phyloP scores from a whole-genome alignment of 2,113 vertebrate genomes.

The Centropus unirufus region DNA sequence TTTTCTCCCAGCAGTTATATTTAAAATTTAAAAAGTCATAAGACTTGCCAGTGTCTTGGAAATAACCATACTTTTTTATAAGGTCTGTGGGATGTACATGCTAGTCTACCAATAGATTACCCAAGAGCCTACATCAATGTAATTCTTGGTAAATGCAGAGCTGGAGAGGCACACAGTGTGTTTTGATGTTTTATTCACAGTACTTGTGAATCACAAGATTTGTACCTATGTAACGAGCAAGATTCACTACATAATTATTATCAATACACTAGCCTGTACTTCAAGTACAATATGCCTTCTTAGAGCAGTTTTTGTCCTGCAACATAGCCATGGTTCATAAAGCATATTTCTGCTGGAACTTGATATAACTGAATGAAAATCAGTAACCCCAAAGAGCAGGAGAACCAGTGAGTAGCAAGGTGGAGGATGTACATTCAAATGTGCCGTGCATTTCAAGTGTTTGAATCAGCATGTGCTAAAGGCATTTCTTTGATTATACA shows the following conservation, averaged over 20 bases:
- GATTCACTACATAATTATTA: not conserved
- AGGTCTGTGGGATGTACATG: rapidly evolving
- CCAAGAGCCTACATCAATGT: not conserved
- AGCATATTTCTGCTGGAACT: not conserved
- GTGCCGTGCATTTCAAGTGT: not conserved
- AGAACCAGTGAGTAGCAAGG: not conserved
- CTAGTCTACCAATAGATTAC: not conserved
- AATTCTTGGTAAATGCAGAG: not conserved
- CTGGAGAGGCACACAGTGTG: not conserved
- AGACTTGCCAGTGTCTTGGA: not conserved
- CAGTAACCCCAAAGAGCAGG: not conserved
- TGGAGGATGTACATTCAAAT: not conserved
- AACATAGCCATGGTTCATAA: not conserved
- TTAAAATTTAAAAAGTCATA: not conserved
- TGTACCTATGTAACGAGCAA: not conserved
- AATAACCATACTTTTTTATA: not conserved
- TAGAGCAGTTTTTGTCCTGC: not conserved
- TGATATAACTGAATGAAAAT: not conserved
- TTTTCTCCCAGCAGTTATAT: not conserved
- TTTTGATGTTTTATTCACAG: not conserved
- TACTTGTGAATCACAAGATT: not conserved
- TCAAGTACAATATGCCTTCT: rapidly evolving
- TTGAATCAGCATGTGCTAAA: not conserved
- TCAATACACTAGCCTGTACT: not conserved
- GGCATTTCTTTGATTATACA: not conserved